Evolutionary conservation across 35 echinoderm and acorn worm genomes (phyloP).

Genomic region (Ptychodera flava): DNA sequence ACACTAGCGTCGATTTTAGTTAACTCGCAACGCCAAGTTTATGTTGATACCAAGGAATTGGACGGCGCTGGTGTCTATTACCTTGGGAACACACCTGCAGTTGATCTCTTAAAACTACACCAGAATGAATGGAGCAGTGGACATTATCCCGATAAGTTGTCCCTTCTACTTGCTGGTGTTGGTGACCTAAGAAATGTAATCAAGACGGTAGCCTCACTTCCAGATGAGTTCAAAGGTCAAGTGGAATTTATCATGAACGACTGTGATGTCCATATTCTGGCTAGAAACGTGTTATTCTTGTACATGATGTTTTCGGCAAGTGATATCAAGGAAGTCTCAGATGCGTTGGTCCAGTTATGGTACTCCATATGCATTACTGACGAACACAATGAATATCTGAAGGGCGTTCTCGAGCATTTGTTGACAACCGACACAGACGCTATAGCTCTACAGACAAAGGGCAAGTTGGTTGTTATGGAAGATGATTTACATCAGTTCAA

Average conservation of each 20-base stretch:
- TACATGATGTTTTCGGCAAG: slow-evolving; percentile 30
- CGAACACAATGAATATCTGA: not conserved
- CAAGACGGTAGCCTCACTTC: slow-evolving; percentile 45
- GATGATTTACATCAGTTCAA: not conserved
- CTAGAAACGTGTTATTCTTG: slow-evolving; percentile 61
- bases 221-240: slow-evolving; percentile 36
- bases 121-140: slow-evolving; percentile 28
- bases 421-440: not conserved
- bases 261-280: slow-evolving; percentile 37
- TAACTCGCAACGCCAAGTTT: too few species aligned
- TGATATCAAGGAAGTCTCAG: not conserved
- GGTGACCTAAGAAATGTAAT: slow-evolving; percentile 46
- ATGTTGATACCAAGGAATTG: too few species aligned
- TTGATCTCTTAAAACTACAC: slow-evolving; percentile 44
- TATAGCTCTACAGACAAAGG: not conserved
- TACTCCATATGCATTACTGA: not conserved
- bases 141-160: not conserved
- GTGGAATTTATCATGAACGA: slow-evolving; percentile 43
- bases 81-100: slow-evolving; percentile 52
- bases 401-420: not conserved
- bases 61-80: slow-evolving; percentile 31
- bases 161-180: slow-evolving; percentile 30
- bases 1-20: not conserved
- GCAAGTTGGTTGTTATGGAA: not conserved
- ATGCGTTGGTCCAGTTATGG: not conserved